Conservation (phyloP, 2,113 vertebrate genomes). For the Melanotaenia duboulayi region DNA sequence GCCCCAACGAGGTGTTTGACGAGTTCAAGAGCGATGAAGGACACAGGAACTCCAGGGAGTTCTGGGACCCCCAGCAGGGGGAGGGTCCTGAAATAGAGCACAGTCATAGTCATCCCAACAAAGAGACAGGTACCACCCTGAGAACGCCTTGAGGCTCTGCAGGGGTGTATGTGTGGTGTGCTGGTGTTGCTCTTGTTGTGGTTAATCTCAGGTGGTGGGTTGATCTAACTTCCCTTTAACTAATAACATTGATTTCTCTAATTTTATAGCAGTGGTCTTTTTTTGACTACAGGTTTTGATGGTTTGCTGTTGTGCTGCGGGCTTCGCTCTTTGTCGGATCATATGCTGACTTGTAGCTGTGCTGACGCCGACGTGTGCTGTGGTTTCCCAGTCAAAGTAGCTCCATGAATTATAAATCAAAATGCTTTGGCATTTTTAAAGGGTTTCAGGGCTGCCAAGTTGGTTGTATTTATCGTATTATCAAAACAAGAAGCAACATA, state of each 20-base stretch:
- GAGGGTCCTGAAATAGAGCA: constrained; percentile 54
- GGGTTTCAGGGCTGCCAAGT: constrained; percentile 43
- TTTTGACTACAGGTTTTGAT: neutral
- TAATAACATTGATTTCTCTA: constrained; percentile 10
- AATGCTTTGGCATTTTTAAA: constrained; percentile 27
- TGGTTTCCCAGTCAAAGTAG: constrained; percentile 34
- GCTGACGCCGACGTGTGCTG: constrained; percentile 11
- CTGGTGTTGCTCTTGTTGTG: constrained; percentile 39
- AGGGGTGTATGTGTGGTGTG: constrained; percentile 61
- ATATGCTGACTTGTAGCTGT: neutral
- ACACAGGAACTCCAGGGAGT: constrained; percentile 40
- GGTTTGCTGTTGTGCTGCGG: constrained; percentile 28
- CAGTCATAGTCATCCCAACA: constrained; percentile 49
- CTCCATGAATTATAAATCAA: neutral
- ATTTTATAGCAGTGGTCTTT: neutral
- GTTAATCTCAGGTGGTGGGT: constrained; percentile 64
- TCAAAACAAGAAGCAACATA: constrained; percentile 2
- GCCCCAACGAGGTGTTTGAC: constrained; percentile 71
- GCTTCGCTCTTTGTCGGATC: constrained; percentile 12
- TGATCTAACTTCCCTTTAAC: constrained; percentile 9
- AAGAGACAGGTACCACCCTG: constrained; percentile 87
- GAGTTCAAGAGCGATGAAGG: constrained; percentile 40
- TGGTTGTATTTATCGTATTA: neutral
- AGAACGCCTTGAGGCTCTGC: constrained; percentile 33
- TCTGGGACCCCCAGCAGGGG: constrained; percentile 33